Base-by-base conservation (phyloP, 2,113 vertebrate genomes). In the Malurus cyaneus region DNA sequence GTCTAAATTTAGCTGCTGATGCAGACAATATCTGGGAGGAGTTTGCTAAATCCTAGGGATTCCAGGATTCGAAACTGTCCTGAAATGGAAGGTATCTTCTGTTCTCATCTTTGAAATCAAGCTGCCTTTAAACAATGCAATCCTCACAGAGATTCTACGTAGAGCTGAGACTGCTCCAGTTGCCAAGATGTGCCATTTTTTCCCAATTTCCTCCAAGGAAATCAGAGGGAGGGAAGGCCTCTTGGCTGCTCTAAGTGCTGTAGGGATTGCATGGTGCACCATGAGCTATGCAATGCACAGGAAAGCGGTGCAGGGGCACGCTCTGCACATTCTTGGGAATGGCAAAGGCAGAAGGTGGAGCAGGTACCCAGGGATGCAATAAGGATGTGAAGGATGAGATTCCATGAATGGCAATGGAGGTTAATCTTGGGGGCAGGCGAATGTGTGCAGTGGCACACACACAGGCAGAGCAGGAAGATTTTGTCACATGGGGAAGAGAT, bases 401-500 rank as follows among this genome's bases (percentile, higher is more conserved):
- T 44, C 32, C 32, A 52, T 5, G 18, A 66, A 54, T 11, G 52
- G 29, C 32, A 80, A 24, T 0, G 2, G 16, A 79, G 12, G 34
- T 11, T 32, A 71, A 60, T 11, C 50, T 23, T 0, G 0, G 31
- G n/a, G 47, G 11, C 44, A 62, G 36, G 15, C 16, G n/a, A 59
- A 14, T 1, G 1, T 14, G 11, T 49, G 39, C 23, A 59, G 52
- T 26, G 64, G 59, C 65, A 56, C 29, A 52, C 0, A 3, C 14
- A 21, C 5, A 36, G 31, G 59, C 5, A 65, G 31, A n/a, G 24
- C 12, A 41, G 81, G 49, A 50, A 49, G 21, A 19, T 14, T 84
- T 61, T 59, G 39, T 66, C 5, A 3, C 11, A 17, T 3, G 14
- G 16, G 8, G 64, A 91, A 80, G 64, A 88, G 56, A 54, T 0